Conservation (phyloP, 2,113 vertebrate species). For the Empidonax traillii region DNA sequence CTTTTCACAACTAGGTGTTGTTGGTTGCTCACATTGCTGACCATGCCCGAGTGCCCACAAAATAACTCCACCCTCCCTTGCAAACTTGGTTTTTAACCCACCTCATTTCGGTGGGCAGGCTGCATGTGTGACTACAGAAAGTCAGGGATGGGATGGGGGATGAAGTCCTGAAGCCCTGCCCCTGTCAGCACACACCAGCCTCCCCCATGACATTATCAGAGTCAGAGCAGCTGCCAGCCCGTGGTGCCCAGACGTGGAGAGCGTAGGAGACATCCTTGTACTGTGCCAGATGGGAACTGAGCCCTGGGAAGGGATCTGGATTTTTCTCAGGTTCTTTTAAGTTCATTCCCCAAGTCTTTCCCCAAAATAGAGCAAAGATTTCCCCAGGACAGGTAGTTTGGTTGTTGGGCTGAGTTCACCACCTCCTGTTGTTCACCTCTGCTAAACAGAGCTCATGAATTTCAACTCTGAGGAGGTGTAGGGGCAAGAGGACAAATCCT, state of each 20-base stretch:
- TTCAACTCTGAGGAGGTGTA: background rate
- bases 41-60: background rate
- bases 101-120: background rate
- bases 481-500: background rate
- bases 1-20: background rate
- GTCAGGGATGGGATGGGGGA: background rate
- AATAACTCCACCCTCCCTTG: background rate
- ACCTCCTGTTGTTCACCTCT: background rate
- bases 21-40: background rate
- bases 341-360: background rate
- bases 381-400: background rate
- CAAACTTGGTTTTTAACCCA: background rate
- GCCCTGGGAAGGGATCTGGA: background rate
- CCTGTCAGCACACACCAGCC: background rate
- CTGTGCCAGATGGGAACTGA: background rate
- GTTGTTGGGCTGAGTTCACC: background rate
- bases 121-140: background rate
- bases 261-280: accelerated
- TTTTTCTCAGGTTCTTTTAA: background rate
- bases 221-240: background rate
- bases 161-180: background rate
- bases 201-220: accelerated
- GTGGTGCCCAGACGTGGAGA: background rate
- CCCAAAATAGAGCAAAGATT: background rate
- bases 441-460: background rate